These are phyloP conservation scores for Archivesica marissinica DNA, from an alignment of 1,140 invertebrate genomes.

Conservation along the genomic window DNA sequence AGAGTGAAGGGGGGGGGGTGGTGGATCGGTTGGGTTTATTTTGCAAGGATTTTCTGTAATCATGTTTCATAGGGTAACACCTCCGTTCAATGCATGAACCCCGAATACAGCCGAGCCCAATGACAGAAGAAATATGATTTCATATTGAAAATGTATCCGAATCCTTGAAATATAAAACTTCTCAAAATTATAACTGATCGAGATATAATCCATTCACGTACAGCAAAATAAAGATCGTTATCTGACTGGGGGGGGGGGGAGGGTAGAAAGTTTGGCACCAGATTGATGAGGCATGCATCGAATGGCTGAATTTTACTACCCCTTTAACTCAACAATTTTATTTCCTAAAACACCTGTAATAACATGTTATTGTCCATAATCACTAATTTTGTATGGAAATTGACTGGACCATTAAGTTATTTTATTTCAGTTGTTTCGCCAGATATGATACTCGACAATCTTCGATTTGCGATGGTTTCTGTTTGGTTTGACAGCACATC, in stretches of 20 bases:
- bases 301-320: too few relatives aligned
- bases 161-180: background rate
- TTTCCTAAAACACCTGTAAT: too few relatives aligned
- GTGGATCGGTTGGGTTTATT: constrained; percentile 45
- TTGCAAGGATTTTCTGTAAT: background rate
- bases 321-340: too few relatives aligned
- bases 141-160: background rate
- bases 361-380: too few relatives aligned
- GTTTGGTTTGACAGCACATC: too few relatives aligned
- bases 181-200: background rate
- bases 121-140: background rate
- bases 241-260: too few relatives aligned
- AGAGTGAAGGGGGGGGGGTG: constrained; percentile 25
- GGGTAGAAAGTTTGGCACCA: too few relatives aligned
- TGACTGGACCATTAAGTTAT: too few relatives aligned
- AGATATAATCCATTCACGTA: background rate
- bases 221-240: background rate
- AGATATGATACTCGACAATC: too few relatives aligned
- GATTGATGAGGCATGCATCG: background rate
- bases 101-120: background rate
- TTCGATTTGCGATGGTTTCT: too few relatives aligned
- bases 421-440: too few relatives aligned
- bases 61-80: constrained; percentile 22
- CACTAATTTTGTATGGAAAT: too few relatives aligned
- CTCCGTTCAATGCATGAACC: constrained; percentile 27